These are phyloP conservation scores for Drosophila paulistorum DNA, from an alignment of 1,140 invertebrate species.

Conservation along the genomic window DNA sequence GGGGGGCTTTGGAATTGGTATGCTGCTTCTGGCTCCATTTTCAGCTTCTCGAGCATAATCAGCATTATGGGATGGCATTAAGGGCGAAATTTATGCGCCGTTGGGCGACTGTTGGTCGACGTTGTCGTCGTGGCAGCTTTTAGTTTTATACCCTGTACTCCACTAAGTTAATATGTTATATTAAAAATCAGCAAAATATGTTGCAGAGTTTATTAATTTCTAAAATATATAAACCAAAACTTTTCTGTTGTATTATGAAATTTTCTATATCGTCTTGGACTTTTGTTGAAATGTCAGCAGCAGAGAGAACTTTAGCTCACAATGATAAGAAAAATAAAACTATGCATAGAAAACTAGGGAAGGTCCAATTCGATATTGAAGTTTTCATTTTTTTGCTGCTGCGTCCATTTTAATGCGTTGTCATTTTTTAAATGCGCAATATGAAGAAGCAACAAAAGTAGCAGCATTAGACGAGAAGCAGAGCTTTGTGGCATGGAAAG, in stretches of 20 bases:
- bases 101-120: slow-evolving; percentile 22
- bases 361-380: neutral
- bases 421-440: slow-evolving; percentile 55
- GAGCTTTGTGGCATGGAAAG: slow-evolving; percentile 8
- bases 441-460: slow-evolving; percentile 21
- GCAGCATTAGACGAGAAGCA: neutral
- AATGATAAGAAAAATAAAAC: too few relatives aligned
- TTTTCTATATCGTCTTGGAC: too few relatives aligned
- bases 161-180: neutral
- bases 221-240: too few relatives aligned
- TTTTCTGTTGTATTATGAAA: too few relatives aligned
- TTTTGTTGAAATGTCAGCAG: too few relatives aligned
- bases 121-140: slow-evolving; percentile 14
- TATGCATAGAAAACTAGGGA: neutral
- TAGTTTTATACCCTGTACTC: slow-evolving; percentile 12
- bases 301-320: too few relatives aligned
- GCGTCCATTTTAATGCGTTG: slow-evolving; percentile 56
- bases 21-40: slow-evolving; percentile 7
- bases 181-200: neutral
- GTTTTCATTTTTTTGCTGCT: neutral
- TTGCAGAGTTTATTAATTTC: too few relatives aligned
- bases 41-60: slow-evolving; percentile 51
- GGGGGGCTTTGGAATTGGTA: neutral
- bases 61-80: slow-evolving; percentile 71
- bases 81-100: slow-evolving; percentile 65